A percentile compares a stretch with the other conserved stretches of the same genome.
phyloP scores from a whole-genome alignment of 2,113 vertebrate species.

The Oceanites oceanicus region DNA sequence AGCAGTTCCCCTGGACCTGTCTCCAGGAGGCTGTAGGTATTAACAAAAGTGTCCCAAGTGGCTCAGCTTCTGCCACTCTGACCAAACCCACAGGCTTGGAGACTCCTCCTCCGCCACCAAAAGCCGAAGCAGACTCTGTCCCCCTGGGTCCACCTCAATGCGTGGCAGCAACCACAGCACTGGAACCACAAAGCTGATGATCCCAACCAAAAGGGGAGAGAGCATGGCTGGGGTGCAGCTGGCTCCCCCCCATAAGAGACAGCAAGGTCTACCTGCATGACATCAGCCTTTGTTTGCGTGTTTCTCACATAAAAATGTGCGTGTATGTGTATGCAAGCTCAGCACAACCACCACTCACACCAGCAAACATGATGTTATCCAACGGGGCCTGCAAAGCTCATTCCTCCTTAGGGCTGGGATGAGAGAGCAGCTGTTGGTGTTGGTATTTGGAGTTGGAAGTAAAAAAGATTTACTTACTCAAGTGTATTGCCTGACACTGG shows the following conservation, averaged over 20 bases:
- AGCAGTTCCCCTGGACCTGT: background rate
- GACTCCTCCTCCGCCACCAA: background rate
- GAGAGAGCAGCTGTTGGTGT: background rate
- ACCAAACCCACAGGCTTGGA: background rate
- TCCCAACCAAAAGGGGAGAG: background rate
- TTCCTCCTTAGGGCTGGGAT: background rate
- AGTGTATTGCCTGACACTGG: background rate
- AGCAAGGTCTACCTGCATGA: background rate
- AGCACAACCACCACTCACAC: background rate
- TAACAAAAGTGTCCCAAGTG: rapidly evolving
- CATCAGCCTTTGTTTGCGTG: rapidly evolving
- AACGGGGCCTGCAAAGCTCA: background rate
- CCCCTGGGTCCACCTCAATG: background rate
- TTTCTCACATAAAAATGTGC: background rate
- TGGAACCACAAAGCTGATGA: background rate
- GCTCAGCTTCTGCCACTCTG: background rate
- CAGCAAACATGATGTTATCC: background rate
- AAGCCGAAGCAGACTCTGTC: background rate
- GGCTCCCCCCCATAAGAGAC: background rate
- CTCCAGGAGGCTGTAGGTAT: background rate
- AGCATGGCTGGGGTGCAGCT: background rate
- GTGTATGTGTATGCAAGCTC: background rate
- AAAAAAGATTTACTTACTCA: background rate
- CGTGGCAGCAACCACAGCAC: background rate
- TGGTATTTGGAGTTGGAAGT: background rate